A percentile compares a stretch with the other conserved stretches of the same genome.
Conservation (phyloP, 1,140 invertebrate genomes). For the Cataglyphis hispanica region DNA sequence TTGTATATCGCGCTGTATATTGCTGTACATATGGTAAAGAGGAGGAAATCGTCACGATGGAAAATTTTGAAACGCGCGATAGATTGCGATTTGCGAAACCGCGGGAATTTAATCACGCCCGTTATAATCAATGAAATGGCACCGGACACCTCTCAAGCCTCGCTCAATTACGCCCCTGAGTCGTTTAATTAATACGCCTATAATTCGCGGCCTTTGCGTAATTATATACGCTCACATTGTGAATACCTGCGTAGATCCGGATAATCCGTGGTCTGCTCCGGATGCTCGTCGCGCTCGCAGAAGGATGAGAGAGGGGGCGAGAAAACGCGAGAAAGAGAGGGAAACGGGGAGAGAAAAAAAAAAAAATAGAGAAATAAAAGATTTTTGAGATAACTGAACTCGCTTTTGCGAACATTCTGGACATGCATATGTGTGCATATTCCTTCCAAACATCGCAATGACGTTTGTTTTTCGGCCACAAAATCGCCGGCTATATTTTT, state of each 20-base stretch:
- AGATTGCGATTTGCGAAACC: constrained; percentile 52
- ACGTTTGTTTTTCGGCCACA: constrained; percentile 52
- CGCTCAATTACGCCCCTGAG: constrained; percentile 52
- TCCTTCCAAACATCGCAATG: constrained; percentile 20
- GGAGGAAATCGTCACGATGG: not conserved
- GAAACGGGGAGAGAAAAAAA: constrained; percentile 1
- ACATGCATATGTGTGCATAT: not conserved
- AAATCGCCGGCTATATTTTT: constrained; percentile 49
- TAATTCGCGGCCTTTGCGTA: constrained; percentile 65
- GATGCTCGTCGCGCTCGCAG: not conserved
- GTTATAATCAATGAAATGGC: constrained; percentile 75
- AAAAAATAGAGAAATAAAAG: constrained; percentile 18
- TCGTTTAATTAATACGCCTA: constrained; percentile 69
- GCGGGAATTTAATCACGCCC: constrained; percentile 68
- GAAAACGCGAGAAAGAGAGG: not conserved
- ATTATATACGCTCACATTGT: constrained; percentile 64
- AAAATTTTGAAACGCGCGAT: constrained; percentile 36
- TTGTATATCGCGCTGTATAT: not conserved
- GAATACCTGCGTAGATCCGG: constrained; percentile 44
- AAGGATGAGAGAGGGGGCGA: not conserved
- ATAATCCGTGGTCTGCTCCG: constrained; percentile 45
- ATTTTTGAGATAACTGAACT: constrained; percentile 20
- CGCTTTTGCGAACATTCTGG: constrained; percentile 29
- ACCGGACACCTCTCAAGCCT: constrained; percentile 61
- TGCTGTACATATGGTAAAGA: not conserved